Evolutionary conservation across 2,888 invertebrate species (phyloP).

Genomic region (Calephelis perditalis): DNA sequence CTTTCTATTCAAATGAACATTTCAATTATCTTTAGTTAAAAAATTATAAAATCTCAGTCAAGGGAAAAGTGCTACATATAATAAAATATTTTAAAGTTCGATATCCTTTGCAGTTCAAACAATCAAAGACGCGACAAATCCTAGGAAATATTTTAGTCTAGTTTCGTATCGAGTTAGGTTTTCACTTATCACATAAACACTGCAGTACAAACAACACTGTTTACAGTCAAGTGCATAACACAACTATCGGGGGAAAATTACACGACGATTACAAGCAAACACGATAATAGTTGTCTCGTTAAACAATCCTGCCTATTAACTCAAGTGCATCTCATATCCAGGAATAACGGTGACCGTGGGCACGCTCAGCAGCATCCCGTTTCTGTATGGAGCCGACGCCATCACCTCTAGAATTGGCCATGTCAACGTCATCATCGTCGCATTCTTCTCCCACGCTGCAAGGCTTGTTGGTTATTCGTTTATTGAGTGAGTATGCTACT

Average conservation of each 20-base stretch:
- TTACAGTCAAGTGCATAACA: neutral
- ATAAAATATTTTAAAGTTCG: too few relatives aligned
- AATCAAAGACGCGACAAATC: too few relatives aligned
- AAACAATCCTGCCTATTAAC: slow-evolving; percentile 22
- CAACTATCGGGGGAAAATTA: slow-evolving; percentile 8
- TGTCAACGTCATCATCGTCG: slow-evolving; percentile 89
- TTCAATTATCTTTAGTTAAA: too few relatives aligned
- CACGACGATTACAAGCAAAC: slow-evolving; percentile 7
- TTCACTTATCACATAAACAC: neutral
- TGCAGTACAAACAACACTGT: neutral
- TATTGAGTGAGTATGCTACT: slow-evolving; percentile 82
- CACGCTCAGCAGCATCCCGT: slow-evolving; percentile 89
- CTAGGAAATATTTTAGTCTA: too few relatives aligned
- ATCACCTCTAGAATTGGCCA: slow-evolving; percentile 90
- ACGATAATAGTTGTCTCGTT: slow-evolving; percentile 10
- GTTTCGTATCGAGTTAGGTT: too few relatives aligned
- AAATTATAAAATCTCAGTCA: too few relatives aligned
- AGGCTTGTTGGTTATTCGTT: slow-evolving; percentile 90
- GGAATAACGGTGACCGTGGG: slow-evolving; percentile 91
- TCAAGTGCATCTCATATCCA: slow-evolving; percentile 42
- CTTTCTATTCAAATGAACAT: too few relatives aligned
- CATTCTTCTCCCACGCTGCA: slow-evolving; percentile 90
- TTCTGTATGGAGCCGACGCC: slow-evolving; percentile 89
- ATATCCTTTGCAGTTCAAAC: too few relatives aligned
- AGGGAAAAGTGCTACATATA: too few relatives aligned